Evolutionary conservation across 30 jellyfish, hydroid and myxozoan genomes (phyloP).

Genomic region (Sanderia malayensis): DNA sequence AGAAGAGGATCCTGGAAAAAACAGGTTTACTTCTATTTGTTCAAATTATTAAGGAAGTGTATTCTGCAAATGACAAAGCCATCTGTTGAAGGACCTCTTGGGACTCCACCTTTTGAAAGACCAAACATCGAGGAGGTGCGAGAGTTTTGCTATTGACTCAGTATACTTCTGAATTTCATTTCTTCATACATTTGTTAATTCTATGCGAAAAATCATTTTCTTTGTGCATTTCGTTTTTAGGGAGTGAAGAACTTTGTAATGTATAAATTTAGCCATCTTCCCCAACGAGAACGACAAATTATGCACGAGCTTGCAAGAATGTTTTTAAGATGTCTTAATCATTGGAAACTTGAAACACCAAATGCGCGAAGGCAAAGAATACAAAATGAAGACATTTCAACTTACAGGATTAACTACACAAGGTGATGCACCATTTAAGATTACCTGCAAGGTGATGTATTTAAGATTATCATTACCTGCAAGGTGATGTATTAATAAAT

Average conservation of each 20-base stretch:
- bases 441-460: too few species aligned
- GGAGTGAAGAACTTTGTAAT: conserved; percentile 89
- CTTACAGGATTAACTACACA: conserved; percentile 84
- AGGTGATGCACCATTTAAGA: too few species aligned
- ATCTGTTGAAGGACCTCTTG: conserved; percentile 95
- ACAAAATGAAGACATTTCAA: conserved; percentile 74
- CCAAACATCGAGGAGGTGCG: conserved; percentile 85
- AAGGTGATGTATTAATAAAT: too few species aligned
- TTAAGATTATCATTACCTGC: too few species aligned
- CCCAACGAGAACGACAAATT: conserved; percentile 83
- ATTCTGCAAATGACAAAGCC: conserved; percentile 88
- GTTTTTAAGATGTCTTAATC: conserved; percentile 88
- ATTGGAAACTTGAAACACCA: conserved; percentile 98
- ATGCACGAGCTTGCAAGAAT: conserved; percentile 94
- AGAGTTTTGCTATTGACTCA: too few species aligned
- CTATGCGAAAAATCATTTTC: too few species aligned
- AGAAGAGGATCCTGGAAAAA: conserved; percentile 93
- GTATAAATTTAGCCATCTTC: conserved; percentile 71
- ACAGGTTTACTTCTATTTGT: conserved; percentile 87
- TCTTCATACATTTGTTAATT: too few species aligned
- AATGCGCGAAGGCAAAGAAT: conserved; percentile 78
- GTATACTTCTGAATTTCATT: too few species aligned
- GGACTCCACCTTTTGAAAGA: conserved; percentile 92
- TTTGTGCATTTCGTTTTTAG: conserved; percentile 43
- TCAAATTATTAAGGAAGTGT: conserved; percentile 81